Conservation (phyloP, 2,113 vertebrate genomes). For the Nestor notabilis region DNA sequence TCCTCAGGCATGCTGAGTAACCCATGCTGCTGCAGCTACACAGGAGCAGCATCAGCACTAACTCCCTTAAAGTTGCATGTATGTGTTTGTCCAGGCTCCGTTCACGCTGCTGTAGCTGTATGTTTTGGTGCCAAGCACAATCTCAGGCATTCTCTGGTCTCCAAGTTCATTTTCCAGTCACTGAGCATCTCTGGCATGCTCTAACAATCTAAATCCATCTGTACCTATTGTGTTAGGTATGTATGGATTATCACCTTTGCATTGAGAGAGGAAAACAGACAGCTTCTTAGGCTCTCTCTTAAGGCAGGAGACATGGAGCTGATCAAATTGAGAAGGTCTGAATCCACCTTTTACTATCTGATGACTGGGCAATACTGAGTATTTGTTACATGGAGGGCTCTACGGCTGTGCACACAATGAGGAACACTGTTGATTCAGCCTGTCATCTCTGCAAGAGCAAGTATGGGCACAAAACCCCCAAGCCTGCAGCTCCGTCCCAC, state of each 20-base stretch:
- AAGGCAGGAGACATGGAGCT: background rate
- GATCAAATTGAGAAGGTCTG: background rate
- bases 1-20: background rate
- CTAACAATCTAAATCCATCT: background rate
- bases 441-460: background rate
- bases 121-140: background rate
- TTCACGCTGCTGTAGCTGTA: accelerated
- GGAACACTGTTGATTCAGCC: background rate
- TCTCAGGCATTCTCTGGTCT: background rate
- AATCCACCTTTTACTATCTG: accelerated
- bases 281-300: background rate
- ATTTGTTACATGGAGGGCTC: background rate
- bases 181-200: background rate
- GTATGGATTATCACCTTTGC: background rate
- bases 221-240: accelerated
- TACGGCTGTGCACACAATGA: accelerated
- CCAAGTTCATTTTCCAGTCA: background rate
- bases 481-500: background rate
- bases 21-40: background rate
- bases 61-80: background rate
- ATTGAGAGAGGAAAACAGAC: background rate
- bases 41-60: background rate
- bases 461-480: background rate
- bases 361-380: background rate
- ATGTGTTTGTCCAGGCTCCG: background rate